A percentile compares a stretch with the other conserved stretches of the same genome.
These are phyloP conservation scores for Cyprinodon tularosa DNA, from an alignment of 2,113 vertebrate genomes.

Conservation along the genomic window DNA sequence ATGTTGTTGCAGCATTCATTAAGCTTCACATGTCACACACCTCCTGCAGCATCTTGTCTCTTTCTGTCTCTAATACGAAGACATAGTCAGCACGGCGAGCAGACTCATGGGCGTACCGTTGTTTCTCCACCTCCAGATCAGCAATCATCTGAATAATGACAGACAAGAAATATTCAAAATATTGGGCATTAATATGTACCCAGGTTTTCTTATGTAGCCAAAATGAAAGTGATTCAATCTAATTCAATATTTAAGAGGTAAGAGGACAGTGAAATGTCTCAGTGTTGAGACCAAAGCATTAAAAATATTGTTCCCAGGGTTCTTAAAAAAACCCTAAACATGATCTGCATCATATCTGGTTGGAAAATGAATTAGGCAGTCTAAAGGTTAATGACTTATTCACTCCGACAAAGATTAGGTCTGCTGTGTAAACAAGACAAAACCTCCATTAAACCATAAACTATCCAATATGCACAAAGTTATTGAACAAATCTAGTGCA, in stretches of 20 bases:
- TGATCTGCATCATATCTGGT: neutral
- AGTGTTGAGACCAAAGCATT: neutral
- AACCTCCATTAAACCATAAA: neutral
- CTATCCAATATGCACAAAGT: neutral
- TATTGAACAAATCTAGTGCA: neutral
- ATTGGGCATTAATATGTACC: neutral
- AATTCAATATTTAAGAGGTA: neutral
- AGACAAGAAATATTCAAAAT: neutral
- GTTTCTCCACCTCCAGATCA: conserved; percentile 92
- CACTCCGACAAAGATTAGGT: neutral
- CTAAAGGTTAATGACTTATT: neutral
- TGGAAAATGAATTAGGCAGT: neutral
- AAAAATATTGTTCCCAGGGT: neutral
- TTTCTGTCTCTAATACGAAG: conserved; percentile 92
- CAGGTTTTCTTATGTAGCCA: neutral
- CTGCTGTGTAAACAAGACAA: neutral
- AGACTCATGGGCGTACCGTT: conserved; percentile 86
- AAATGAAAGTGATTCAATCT: too few species aligned
- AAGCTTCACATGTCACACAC: conserved; percentile 64
- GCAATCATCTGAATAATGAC: conserved; percentile 86
- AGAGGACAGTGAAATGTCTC: neutral
- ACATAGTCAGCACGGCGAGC: conserved; percentile 91
- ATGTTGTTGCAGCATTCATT: too few species aligned
- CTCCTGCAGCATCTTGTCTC: conserved; percentile 93
- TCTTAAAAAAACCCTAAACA: neutral